Conservation (phyloP, 2,113 vertebrate species). For the Alligator mississippiensis region DNA sequence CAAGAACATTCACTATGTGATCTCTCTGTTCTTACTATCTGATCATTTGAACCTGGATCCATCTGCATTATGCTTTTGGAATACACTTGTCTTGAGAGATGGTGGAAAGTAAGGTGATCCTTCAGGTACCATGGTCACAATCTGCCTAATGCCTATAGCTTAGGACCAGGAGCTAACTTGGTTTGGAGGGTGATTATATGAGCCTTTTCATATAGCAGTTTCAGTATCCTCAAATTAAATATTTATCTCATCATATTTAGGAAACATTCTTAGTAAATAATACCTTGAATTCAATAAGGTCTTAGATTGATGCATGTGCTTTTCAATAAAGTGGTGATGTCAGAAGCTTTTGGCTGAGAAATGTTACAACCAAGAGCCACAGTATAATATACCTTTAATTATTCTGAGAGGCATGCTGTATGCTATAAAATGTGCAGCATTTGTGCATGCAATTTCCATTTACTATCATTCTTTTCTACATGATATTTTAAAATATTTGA, state of each 20-base stretch:
- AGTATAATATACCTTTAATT: neutral
- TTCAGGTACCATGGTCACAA: neutral
- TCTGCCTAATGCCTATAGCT: neutral
- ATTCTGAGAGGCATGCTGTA: too few relatives aligned
- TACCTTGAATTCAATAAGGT: neutral
- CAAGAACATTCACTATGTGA: neutral
- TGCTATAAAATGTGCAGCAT: rapidly evolving
- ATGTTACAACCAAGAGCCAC: neutral
- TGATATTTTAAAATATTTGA: neutral
- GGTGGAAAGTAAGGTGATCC: neutral
- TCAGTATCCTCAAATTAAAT: neutral
- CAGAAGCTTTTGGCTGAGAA: neutral
- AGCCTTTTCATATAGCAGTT: neutral
- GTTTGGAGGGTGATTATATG: neutral
- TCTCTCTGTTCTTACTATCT: neutral
- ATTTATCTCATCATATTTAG: neutral
- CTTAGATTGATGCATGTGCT: neutral
- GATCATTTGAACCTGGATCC: neutral
- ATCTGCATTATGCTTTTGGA: too few relatives aligned
- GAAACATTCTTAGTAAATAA: neutral
- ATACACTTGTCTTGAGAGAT: neutral
- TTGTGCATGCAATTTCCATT: neutral
- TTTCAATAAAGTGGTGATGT: neutral
- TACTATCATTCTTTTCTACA: neutral
- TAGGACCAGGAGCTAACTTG: neutral